Base-by-base conservation (phyloP, 2,113 vertebrate genomes). In the Onychostruthus taczanowskii region DNA sequence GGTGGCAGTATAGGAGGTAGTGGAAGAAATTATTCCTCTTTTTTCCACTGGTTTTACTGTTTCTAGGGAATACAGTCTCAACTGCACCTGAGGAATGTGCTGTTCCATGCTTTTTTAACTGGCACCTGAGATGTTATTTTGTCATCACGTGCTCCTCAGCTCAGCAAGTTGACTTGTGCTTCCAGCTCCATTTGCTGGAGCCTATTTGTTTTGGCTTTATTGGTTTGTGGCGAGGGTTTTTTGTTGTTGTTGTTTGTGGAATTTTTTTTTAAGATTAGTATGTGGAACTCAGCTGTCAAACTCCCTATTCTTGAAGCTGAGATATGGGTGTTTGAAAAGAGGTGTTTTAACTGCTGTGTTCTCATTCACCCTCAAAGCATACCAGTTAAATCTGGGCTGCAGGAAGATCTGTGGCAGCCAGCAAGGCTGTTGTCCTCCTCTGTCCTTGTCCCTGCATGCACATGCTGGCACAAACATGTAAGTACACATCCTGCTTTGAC, bases 401-500 rank as follows among this genome's bases (percentile, higher is more conserved):
- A 67, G 46, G 43, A 79, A 63, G 19, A 61, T 33, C 43, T 43
- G 16, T 84, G 39, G 39, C 20, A 91, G 24, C 16, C 53, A 49
- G 30, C 21, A n/a, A 15, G 1, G 3, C 26, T 50, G 4, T 21
- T 78, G 26, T 84, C 8, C n/a, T 84, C 8, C n/a, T 81, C 41
- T 73, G 28, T 63, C 33, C 26, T 69, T 66, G 39, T 21, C 18
- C 28, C 17, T 74, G 20, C 7, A 6, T 11, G 5, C 52, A 13
- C 1, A 1, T 19, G 3, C 33, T 10, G 8, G 4, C 21, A 12
- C 50, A 19, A 13, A 8, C 3, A 0, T 1, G 0, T 11, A 22
- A 1, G 0, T 33, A 13, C 6, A 5, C 7, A 9, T 37, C 28
- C 44, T 77, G 9, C 35, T 64, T 50, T 74, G 49, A 10, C 64